Conservation (phyloP, 1,140 invertebrate genomes). For the Bombus sibiricus region DNA sequence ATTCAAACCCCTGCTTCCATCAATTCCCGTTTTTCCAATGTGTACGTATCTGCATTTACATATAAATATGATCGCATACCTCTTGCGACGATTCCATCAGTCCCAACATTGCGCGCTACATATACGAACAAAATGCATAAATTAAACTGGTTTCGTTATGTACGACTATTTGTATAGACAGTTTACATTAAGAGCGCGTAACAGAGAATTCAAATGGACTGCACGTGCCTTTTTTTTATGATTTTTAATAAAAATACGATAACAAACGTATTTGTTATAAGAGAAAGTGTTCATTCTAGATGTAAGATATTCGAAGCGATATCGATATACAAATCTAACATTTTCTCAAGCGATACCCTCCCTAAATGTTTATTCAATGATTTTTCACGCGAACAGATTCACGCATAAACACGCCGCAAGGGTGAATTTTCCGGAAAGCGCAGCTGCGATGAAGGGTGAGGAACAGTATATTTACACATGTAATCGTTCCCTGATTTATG, state of each 20-base stretch:
- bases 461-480: conserved; percentile 65
- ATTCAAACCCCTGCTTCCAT: conserved; percentile 8
- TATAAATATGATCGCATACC: conserved; percentile 59
- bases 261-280: not conserved
- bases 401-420: conserved; percentile 52
- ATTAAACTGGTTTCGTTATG: conserved; percentile 53
- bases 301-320: not conserved
- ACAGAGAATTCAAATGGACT: not conserved
- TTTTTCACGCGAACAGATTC: conserved; percentile 60
- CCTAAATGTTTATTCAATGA: not conserved
- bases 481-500: conserved; percentile 68
- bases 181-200: not conserved
- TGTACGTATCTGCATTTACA: conserved; percentile 55
- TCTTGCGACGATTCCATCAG: conserved; percentile 41
- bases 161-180: conserved; percentile 13
- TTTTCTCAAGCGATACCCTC: not conserved
- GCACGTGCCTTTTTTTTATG: not conserved
- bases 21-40: conserved; percentile 35
- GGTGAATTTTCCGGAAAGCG: conserved; percentile 46
- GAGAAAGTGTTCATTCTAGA: not conserved
- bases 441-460: conserved; percentile 47
- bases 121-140: conserved; percentile 58
- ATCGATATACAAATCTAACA: not conserved
- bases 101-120: conserved; percentile 46
- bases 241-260: not conserved